phyloP scores from a whole-genome alignment of 2,113 vertebrate genomes.

The Poeciliopsis prolifica region DNA sequence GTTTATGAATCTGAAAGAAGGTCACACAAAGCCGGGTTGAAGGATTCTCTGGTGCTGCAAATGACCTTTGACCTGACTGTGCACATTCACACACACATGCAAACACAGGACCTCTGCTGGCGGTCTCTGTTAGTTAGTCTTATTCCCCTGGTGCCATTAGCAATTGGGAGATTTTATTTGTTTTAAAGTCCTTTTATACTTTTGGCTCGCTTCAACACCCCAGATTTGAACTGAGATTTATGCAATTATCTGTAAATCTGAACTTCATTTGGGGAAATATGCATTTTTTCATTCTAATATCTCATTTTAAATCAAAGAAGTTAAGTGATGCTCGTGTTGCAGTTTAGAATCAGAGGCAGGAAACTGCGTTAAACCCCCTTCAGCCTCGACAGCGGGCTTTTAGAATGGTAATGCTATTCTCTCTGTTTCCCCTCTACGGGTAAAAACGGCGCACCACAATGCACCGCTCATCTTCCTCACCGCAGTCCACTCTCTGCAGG shows the following conservation, averaged over 20 bases:
- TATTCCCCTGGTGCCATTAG: neutral
- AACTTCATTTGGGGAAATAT: neutral
- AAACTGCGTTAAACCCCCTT: constrained; percentile 30
- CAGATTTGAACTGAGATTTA: neutral
- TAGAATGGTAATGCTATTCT: constrained; percentile 79
- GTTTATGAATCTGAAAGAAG: constrained; percentile 5
- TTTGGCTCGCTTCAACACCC: neutral
- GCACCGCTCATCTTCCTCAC: constrained; percentile 63
- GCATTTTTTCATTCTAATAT: neutral
- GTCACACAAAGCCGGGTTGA: constrained; percentile 28
- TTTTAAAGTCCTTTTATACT: neutral
- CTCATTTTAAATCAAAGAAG: neutral
- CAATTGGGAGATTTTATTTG: neutral
- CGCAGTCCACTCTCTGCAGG: constrained; percentile 45
- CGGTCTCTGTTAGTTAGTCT: neutral
- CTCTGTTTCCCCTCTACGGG: constrained; percentile 42
- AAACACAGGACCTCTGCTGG: neutral
- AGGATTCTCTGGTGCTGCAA: constrained; percentile 7
- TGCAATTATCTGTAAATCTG: neutral
- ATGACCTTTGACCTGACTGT: constrained; percentile 50
- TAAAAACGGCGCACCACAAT: constrained; percentile 74
- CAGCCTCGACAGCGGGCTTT: constrained; percentile 46
- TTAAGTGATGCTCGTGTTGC: neutral
- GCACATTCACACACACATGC: constrained; percentile 8
- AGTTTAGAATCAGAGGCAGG: constrained; percentile 19